These are phyloP conservation scores for Cynoglossus semilaevis DNA, from an alignment of 2,113 vertebrate genomes.

Conservation along the genomic window DNA sequence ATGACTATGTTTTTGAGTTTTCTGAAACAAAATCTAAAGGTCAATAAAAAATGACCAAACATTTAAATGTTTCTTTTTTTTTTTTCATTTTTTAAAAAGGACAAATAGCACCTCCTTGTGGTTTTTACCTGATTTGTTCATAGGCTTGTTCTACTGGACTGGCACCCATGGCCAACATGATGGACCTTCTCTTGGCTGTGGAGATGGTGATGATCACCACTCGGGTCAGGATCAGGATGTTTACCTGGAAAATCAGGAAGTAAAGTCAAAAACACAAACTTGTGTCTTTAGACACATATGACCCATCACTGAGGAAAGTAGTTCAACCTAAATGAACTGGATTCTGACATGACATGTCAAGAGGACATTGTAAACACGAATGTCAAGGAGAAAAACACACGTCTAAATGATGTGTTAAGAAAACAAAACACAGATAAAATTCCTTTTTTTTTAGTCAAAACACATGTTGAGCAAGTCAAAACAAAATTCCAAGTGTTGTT, in stretches of 20 bases:
- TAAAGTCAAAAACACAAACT: background rate
- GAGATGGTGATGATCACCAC: slow-evolving; percentile 79
- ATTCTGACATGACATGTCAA: too few relatives aligned
- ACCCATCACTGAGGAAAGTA: too few relatives aligned
- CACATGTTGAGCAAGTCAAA: background rate
- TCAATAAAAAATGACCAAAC: too few relatives aligned
- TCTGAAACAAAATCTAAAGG: too few relatives aligned
- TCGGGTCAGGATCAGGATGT: slow-evolving; percentile 75
- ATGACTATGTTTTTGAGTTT: too few relatives aligned
- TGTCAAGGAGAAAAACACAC: too few relatives aligned
- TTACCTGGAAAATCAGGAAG: slow-evolving; percentile 65
- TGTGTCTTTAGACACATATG: too few relatives aligned
- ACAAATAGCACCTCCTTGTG: slow-evolving; percentile 76
- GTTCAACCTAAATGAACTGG: too few relatives aligned
- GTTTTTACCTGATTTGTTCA: slow-evolving; percentile 74
- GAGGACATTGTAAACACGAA: background rate
- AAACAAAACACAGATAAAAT: background rate
- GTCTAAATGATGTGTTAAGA: too few relatives aligned
- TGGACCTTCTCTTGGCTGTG: slow-evolving; percentile 76
- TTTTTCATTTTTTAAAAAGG: slow-evolving; percentile 35
- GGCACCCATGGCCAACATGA: slow-evolving; percentile 72
- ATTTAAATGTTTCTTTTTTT: too few relatives aligned
- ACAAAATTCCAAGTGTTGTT: background rate
- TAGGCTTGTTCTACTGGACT: slow-evolving; percentile 72
- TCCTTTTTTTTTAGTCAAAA: slow-evolving; percentile 6